phyloP scores from a whole-genome alignment of 2,113 vertebrate species.

The Tachycineta bicolor region DNA sequence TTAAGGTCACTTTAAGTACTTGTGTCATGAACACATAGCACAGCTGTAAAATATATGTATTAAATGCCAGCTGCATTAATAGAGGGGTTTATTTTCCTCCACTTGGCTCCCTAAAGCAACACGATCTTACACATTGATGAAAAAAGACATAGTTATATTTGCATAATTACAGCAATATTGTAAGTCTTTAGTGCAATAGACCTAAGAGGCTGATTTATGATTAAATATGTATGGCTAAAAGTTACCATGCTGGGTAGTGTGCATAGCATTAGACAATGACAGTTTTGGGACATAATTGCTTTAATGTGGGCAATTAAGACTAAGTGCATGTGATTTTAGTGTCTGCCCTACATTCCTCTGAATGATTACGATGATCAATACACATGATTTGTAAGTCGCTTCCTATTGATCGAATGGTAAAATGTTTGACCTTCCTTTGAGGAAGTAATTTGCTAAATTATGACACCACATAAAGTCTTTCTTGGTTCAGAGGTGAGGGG shows the following conservation, averaged over 20 bases:
- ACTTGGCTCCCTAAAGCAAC: conserved; percentile 50
- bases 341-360: conserved; percentile 86
- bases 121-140: neutral
- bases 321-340: conserved; percentile 93
- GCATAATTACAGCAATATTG: conserved; percentile 72
- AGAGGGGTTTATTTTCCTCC: conserved; percentile 68
- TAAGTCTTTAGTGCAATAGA: conserved; percentile 72
- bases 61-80: conserved; percentile 74
- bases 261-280: conserved; percentile 78
- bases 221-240: conserved; percentile 77
- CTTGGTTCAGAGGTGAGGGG: conserved; percentile 70
- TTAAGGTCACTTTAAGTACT: conserved; percentile 73
- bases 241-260: conserved; percentile 73
- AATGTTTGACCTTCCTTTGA: conserved; percentile 85
- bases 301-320: conserved; percentile 94
- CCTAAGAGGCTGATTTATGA: conserved; percentile 78
- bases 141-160: conserved; percentile 50
- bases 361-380: conserved; percentile 90
- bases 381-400: conserved; percentile 90
- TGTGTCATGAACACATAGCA: conserved; percentile 80
- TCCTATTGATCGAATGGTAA: conserved; percentile 84
- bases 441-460: conserved; percentile 81
- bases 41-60: conserved; percentile 31
- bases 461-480: conserved; percentile 72
- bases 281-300: conserved; percentile 91